phyloP scores from a whole-genome alignment of 2,888 invertebrate genomes.

The Drosophila pegasa region DNA sequence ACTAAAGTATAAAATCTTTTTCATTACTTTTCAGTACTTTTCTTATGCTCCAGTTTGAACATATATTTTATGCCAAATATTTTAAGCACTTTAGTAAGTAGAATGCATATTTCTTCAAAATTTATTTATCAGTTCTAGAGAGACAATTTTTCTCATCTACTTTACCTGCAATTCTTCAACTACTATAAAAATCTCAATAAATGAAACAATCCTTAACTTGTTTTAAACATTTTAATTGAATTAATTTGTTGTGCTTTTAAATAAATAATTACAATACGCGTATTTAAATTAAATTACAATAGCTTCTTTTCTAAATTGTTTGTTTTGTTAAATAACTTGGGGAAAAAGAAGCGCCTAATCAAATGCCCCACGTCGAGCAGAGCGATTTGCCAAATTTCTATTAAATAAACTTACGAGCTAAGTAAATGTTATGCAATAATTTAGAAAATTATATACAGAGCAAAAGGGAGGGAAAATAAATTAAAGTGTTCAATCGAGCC shows the following conservation, averaged over 20 bases:
- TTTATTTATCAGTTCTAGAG: too few relatives aligned
- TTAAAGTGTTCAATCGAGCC: constrained; percentile 55
- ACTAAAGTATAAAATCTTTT: too few relatives aligned
- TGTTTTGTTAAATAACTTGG: constrained; percentile 49
- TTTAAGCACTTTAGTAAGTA: too few relatives aligned
- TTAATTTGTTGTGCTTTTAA: constrained; percentile 70
- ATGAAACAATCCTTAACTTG: constrained; percentile 10
- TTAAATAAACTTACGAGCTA: constrained; percentile 64
- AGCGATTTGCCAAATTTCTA: constrained; percentile 48
- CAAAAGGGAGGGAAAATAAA: constrained; percentile 68
- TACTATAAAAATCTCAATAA: too few relatives aligned
- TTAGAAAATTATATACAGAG: constrained; percentile 79
- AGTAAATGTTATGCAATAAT: constrained; percentile 75
- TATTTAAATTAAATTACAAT: constrained; percentile 77
- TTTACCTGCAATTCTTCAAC: neutral
- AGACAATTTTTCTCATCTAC: neutral
- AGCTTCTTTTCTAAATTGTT: constrained; percentile 65
- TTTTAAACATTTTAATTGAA: constrained; percentile 77
- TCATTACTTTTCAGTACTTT: too few relatives aligned
- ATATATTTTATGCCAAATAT: too few relatives aligned
- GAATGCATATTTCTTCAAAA: too few relatives aligned
- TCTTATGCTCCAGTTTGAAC: too few relatives aligned
- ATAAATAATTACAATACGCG: constrained; percentile 76
- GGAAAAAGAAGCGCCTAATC: constrained; percentile 65
- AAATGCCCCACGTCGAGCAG: constrained; percentile 46